These are phyloP conservation scores for Serrognathus titanus DNA, from an alignment of 2,888 invertebrate genomes.

Conservation along the genomic window DNA sequence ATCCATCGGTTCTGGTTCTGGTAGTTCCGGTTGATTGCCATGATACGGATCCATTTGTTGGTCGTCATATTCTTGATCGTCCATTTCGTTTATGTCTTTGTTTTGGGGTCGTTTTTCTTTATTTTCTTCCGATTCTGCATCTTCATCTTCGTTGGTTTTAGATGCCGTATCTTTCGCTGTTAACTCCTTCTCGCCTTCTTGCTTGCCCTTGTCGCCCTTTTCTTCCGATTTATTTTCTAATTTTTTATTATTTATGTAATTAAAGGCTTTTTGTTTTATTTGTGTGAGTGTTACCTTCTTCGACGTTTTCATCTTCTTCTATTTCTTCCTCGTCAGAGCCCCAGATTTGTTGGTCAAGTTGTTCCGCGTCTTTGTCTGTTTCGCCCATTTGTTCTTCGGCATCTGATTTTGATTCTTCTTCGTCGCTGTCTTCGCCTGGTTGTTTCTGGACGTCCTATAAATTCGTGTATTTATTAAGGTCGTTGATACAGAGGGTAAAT, in stretches of 20 bases:
- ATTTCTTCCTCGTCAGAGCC: constrained; percentile 79
- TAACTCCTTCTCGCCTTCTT: constrained; percentile 66
- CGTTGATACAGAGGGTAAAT: constrained; percentile 1
- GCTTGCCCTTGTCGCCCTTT: constrained; percentile 57
- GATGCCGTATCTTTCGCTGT: constrained; percentile 66
- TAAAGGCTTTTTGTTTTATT: not conserved
- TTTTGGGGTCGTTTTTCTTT: constrained; percentile 50
- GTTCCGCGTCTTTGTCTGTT: constrained; percentile 80
- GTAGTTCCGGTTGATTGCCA: constrained; percentile 71
- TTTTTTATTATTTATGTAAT: not conserved
- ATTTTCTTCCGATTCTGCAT: constrained; percentile 56
- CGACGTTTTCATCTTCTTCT: constrained; percentile 62
- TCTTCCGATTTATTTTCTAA: constrained; percentile 34
- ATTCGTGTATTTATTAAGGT: not conserved
- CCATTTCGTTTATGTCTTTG: constrained; percentile 76
- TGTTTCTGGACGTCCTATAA: constrained; percentile 62
- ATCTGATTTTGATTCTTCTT: constrained; percentile 70
- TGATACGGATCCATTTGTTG: constrained; percentile 82
- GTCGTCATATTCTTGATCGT: constrained; percentile 76
- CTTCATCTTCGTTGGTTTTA: constrained; percentile 50
- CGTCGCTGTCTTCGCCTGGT: constrained; percentile 58
- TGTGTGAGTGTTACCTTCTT: constrained; percentile 26
- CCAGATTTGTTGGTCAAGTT: constrained; percentile 77
- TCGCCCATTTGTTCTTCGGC: constrained; percentile 97
- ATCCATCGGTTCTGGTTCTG: constrained; percentile 83